These are phyloP conservation scores for Ammospiza nelsoni DNA, from an alignment of 2,113 vertebrate genomes.

Conservation along the genomic window DNA sequence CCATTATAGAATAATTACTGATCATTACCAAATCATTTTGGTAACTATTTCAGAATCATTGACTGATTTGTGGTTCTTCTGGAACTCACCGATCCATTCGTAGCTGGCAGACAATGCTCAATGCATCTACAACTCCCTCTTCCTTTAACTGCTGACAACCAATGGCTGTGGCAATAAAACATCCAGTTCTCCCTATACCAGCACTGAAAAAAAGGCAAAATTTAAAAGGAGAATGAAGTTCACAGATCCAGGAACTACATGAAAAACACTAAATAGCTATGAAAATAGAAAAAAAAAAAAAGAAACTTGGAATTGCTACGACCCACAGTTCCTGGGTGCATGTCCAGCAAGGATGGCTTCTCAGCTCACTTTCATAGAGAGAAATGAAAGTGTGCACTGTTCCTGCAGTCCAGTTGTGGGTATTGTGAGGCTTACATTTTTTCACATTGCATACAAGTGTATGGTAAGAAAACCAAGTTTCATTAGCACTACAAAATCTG, in stretches of 20 bases:
- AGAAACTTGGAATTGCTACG: not conserved
- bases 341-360: not conserved
- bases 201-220: slow-evolving; percentile 80
- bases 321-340: not conserved
- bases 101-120: slow-evolving; percentile 91
- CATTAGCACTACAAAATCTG: not conserved
- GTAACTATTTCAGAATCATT: not conserved
- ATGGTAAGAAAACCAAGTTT: not conserved
- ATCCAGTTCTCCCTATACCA: slow-evolving; percentile 95
- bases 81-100: slow-evolving; percentile 88
- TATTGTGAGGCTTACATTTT: not conserved
- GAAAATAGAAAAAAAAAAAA: not conserved
- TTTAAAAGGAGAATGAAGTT: not conserved
- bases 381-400: not conserved
- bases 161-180: slow-evolving; percentile 93
- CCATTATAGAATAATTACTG: not conserved
- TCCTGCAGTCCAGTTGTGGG: not conserved
- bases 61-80: not conserved
- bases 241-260: not conserved
- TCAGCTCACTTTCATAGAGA: not conserved
- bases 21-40: not conserved
- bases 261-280: not conserved
- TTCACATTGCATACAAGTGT: not conserved
- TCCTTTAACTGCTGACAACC: slow-evolving; percentile 90
- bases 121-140: slow-evolving; percentile 86